Evolutionary conservation across 2,888 invertebrate species (phyloP).

Genomic region (Mermis nigrescens): DNA sequence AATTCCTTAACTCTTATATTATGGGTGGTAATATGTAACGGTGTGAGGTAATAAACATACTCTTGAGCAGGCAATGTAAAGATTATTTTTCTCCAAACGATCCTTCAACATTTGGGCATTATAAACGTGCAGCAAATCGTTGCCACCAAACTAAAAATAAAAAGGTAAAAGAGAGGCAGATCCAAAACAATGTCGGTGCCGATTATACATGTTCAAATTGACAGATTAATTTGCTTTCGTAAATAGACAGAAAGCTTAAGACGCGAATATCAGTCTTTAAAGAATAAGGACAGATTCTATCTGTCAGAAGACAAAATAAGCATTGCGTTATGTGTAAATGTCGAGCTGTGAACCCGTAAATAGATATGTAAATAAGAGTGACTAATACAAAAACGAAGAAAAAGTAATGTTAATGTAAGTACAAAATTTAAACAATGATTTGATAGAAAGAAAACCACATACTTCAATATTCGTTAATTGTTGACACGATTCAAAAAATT

Average conservation of each 20-base stretch:
- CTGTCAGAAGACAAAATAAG: too few relatives aligned
- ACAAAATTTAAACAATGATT: neutral
- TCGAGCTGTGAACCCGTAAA: too few relatives aligned
- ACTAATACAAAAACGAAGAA: too few relatives aligned
- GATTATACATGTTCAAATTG: neutral
- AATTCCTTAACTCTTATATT: too few relatives aligned
- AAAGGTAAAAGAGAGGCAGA: neutral
- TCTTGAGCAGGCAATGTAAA: conserved; percentile 81
- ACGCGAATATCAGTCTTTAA: too few relatives aligned
- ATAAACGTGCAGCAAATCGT: conserved; percentile 78
- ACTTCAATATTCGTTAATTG: conserved; percentile 68
- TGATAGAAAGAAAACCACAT: conserved; percentile 9
- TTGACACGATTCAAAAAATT: conserved; percentile 88
- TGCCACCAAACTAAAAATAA: conserved; percentile 53
- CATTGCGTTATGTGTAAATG: too few relatives aligned
- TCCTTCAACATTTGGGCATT: conserved; percentile 80
- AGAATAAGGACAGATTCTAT: too few relatives aligned
- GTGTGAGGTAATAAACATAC: conserved; percentile 19
- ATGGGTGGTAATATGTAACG: too few relatives aligned
- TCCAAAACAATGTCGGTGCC: neutral
- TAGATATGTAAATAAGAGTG: too few relatives aligned
- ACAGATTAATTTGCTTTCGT: too few relatives aligned
- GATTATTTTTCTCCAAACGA: conserved; percentile 58
- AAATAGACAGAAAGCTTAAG: too few relatives aligned
- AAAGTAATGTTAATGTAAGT: too few relatives aligned